Percentiles rank a stretch among this genome's conserved stretches.
These are phyloP conservation scores for Labia minor DNA, from an alignment of 2,888 invertebrate species.

Conservation along the genomic window DNA sequence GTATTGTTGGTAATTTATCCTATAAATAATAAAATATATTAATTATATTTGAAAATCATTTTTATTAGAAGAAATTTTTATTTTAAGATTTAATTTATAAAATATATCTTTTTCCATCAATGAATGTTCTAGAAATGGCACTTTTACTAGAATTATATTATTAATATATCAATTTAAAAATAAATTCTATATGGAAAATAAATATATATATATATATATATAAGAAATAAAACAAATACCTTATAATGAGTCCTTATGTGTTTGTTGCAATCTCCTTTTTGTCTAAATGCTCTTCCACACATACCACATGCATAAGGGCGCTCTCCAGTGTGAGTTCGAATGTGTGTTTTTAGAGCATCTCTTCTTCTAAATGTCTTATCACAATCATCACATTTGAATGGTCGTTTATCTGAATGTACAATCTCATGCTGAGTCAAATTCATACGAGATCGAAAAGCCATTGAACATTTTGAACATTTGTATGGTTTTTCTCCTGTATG, in stretches of 20 bases:
- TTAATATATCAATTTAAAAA: too few relatives aligned
- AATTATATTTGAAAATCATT: too few relatives aligned
- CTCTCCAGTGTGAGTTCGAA: conserved; percentile 25
- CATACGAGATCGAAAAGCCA: conserved; percentile 26
- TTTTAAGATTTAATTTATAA: too few relatives aligned
- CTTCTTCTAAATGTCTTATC: conserved; percentile 24
- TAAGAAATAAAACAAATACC: background rate
- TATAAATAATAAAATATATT: background rate
- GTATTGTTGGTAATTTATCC: background rate
- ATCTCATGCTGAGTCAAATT: conserved; percentile 23
- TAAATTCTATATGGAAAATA: too few relatives aligned
- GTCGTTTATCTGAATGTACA: conserved; percentile 25
- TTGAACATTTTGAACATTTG: conserved; percentile 25
- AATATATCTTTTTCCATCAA: too few relatives aligned
- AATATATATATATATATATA: too few relatives aligned
- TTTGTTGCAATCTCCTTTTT: conserved; percentile 26
- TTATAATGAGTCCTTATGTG: conserved; percentile 27
- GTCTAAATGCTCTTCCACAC: conserved; percentile 25
- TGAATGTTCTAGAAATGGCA: too few relatives aligned
- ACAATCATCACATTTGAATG: conserved; percentile 24
- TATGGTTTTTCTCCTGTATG: conserved; percentile 29
- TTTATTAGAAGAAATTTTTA: too few relatives aligned
- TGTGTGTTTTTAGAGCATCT: conserved; percentile 25
- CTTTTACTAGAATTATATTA: too few relatives aligned
- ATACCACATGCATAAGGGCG: conserved; percentile 25